Percentiles rank a stretch among this genome's conserved stretches.
Conservation (phyloP, 2,888 invertebrate genomes). For the Agapostemon virescens region DNA sequence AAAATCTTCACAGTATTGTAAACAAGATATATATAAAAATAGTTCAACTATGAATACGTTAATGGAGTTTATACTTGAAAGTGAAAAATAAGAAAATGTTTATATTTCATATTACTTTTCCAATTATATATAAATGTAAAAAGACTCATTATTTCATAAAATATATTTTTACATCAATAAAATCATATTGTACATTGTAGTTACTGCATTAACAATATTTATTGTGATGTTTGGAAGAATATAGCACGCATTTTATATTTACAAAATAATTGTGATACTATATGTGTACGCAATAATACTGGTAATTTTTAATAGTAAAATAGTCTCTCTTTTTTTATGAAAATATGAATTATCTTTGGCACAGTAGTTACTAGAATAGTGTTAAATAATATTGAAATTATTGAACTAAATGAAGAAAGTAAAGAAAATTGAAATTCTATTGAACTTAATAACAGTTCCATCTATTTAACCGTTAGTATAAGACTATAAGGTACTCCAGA, state of each 20-base stretch:
- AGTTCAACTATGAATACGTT: neutral
- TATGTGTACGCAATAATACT: conserved; percentile 41
- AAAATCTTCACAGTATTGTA: neutral
- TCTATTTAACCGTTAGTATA: neutral
- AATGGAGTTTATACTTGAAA: neutral
- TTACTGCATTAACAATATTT: conserved; percentile 37
- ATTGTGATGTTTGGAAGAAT: conserved; percentile 35
- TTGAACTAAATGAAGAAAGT: too few relatives aligned
- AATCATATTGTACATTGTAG: conserved; percentile 25
- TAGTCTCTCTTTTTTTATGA: conserved; percentile 40
- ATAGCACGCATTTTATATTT: conserved; percentile 48
- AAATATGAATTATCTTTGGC: conserved; percentile 54
- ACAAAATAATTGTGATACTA: conserved; percentile 33
- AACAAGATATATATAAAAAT: neutral
- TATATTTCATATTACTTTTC: conserved; percentile 48
- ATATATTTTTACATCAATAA: conserved; percentile 45
- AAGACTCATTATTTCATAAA: conserved; percentile 32
- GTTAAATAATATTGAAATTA: conserved; percentile 9
- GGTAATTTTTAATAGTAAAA: conserved; percentile 33
- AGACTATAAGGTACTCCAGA: neutral
- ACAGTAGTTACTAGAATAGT: conserved; percentile 40
- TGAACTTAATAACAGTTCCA: conserved; percentile 12
- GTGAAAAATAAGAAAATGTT: conserved; percentile 27
- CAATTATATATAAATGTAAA: conserved; percentile 64
- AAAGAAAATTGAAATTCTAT: conserved; percentile 9